These are phyloP conservation scores for Xestobium rufovillosum DNA, from an alignment of 2,888 invertebrate species.

Conservation along the genomic window DNA sequence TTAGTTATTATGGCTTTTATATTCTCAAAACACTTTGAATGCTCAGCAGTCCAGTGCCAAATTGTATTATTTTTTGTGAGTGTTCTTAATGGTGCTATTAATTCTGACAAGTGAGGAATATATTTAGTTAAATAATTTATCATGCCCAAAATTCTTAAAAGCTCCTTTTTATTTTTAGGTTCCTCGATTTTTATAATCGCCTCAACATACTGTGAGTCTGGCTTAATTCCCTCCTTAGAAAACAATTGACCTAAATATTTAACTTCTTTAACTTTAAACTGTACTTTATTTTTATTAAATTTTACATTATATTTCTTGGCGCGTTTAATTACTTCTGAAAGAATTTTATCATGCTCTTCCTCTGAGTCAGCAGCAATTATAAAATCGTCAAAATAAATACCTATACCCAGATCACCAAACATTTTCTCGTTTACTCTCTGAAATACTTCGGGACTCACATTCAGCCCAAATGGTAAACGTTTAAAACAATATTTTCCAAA, in stretches of 20 bases:
- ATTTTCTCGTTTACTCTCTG: slow-evolving; percentile 20
- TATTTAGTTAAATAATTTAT: slow-evolving; percentile 25
- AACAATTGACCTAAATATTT: slow-evolving; percentile 26
- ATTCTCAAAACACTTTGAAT: slow-evolving; percentile 19
- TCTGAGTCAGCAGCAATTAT: slow-evolving; percentile 3
- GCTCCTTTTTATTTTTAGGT: too few relatives aligned
- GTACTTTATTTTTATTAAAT: slow-evolving; percentile 26
- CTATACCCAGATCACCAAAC: slow-evolving; percentile 21
- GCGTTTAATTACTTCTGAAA: slow-evolving; percentile 21
- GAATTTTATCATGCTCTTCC: slow-evolving; percentile 21
- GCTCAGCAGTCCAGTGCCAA: slow-evolving; percentile 21
- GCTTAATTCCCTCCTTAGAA: slow-evolving; percentile 18
- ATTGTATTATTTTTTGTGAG: slow-evolving; percentile 25
- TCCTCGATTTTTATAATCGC: slow-evolving; percentile 23
- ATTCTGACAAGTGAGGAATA: slow-evolving; percentile 20
- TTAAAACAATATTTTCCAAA: slow-evolving; percentile 22
- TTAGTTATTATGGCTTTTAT: slow-evolving; percentile 23
- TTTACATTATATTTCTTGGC: slow-evolving; percentile 23
- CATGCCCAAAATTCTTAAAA: slow-evolving; percentile 29
- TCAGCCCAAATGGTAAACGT: too few relatives aligned
- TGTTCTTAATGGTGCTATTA: slow-evolving; percentile 18
- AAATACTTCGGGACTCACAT: slow-evolving; percentile 24
- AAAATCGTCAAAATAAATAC: slow-evolving; percentile 30
- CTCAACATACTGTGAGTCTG: slow-evolving; percentile 21
- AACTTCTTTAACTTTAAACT: slow-evolving; percentile 23